These are phyloP conservation scores for Coelopa frigida DNA, from an alignment of 1,140 invertebrate species.

Conservation along the genomic window DNA sequence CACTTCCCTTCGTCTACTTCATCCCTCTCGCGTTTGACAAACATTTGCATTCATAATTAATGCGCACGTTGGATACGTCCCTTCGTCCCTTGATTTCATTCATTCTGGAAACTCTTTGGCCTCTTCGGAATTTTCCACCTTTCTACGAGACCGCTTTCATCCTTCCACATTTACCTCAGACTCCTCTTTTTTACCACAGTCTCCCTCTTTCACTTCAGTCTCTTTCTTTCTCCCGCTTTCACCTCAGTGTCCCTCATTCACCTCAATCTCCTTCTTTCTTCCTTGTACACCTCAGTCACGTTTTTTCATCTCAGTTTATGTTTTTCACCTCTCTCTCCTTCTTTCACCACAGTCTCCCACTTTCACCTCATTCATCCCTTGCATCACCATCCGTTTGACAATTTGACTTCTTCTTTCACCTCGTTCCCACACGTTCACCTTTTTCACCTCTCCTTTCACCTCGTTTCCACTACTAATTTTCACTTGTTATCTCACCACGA, in stretches of 20 bases:
- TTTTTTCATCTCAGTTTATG: background rate
- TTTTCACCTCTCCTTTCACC: background rate
- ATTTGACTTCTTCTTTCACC: background rate
- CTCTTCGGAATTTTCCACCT: no score
- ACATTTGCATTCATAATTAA: slow-evolving; percentile 13
- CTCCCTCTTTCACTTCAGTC: background rate
- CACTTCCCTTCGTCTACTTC: background rate
- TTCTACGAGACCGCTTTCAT: no score
- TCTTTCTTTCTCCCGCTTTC: background rate
- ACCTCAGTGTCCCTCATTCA: background rate
- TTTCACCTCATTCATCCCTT: background rate
- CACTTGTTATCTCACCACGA: no score
- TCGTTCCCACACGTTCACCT: background rate
- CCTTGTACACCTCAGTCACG: background rate
- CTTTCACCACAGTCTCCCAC: background rate
- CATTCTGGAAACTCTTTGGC: no score
- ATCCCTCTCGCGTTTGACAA: background rate
- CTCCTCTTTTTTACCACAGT: background rate
- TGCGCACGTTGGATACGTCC: no score
- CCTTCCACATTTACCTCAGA: background rate
- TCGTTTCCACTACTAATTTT: no score
- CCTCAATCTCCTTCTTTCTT: background rate
- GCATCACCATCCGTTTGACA: background rate
- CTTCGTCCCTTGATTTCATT: no score
- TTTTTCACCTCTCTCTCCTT: background rate